Conservation (phyloP, 2,797 vertebrate species). For the Iguana delicatissima region DNA sequence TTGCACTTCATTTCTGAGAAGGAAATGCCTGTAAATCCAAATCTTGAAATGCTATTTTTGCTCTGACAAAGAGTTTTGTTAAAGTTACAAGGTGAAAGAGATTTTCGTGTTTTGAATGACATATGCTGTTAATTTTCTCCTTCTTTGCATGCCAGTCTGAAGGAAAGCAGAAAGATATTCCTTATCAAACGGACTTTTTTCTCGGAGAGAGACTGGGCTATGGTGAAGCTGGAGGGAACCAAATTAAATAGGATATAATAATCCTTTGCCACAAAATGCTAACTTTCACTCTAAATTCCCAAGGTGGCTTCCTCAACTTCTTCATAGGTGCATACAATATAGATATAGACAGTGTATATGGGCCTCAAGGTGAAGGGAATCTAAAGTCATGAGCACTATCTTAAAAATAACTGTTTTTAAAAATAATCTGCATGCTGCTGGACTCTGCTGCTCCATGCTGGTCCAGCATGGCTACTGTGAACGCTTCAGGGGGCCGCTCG, state of each 20-base stretch:
- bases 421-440: too few species aligned
- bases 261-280: conserved; percentile 21
- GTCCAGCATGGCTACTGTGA: too few species aligned
- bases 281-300: conserved; percentile 4
- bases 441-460: too few species aligned
- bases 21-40: conserved; percentile 16
- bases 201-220: not conserved
- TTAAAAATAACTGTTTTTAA: too few species aligned
- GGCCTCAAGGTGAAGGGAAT: too few species aligned
- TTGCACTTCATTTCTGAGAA: conserved; percentile 32
- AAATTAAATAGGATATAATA: conserved; percentile 19
- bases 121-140: conserved; percentile 34
- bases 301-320: not conserved
- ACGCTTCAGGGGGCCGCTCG: too few species aligned
- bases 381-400: too few species aligned
- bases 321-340: not conserved
- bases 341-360: too few species aligned
- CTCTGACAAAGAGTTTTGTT: conserved; percentile 35
- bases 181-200: conserved; percentile 25
- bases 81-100: conserved; percentile 16
- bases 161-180: not conserved
- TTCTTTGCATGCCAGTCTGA: conserved; percentile 11
- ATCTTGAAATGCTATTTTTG: not conserved
- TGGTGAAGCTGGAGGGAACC: not conserved
- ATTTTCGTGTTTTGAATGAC: conserved; percentile 32